Base-by-base conservation (phyloP, 1,140 invertebrate species). In the Uloborus diversus region DNA sequence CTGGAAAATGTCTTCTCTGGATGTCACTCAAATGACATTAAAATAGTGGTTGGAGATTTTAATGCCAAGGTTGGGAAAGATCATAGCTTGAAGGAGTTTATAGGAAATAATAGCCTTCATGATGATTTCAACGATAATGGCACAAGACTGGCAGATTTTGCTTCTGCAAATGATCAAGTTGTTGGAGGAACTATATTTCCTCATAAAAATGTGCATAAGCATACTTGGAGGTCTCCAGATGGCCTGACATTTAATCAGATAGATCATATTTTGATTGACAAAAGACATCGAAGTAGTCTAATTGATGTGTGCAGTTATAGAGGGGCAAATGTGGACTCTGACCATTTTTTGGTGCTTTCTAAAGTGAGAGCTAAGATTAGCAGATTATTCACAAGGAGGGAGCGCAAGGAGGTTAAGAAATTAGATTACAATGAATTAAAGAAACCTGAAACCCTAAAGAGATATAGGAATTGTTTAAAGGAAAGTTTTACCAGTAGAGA, bases 191-290 rank as follows among this genome's bases (percentile, higher is more conserved):
- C 82, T 11, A 37, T 28, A 7, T 79, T 84, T 47, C 81, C 80
- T 33, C 65, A 76, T n/a, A 81, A 71, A 69, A 42, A 80, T n/a
- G 82, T 83, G 37, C 78, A 84, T 59, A 79, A 79, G 53, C 42
- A 13, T 5, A 83, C 70, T 14, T 81, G 82, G 82, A 56, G 37
- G 7, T 71, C 81, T 23, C 81, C 79, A 35, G 73, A 83, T 79
- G 61, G 78, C 13, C 5, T 62, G 23, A 73, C 65, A 11, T 57
- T 71, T 59, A 83, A 84, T 73, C 61, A 64, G 33, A 64, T 64
- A 1, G 32, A 64, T 23, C 61, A 37, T 23, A 37, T 37, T 17
- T 5, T 42, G 7, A 64, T 64, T 1, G 30, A 42, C 20, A 11
- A 4, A 35, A 64, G 35, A 13, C 35, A 42, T 33, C 9, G 5